These are phyloP conservation scores for Pseudobourletiella spinata DNA, from an alignment of 1,140 invertebrate genomes.

Conservation along the genomic window DNA sequence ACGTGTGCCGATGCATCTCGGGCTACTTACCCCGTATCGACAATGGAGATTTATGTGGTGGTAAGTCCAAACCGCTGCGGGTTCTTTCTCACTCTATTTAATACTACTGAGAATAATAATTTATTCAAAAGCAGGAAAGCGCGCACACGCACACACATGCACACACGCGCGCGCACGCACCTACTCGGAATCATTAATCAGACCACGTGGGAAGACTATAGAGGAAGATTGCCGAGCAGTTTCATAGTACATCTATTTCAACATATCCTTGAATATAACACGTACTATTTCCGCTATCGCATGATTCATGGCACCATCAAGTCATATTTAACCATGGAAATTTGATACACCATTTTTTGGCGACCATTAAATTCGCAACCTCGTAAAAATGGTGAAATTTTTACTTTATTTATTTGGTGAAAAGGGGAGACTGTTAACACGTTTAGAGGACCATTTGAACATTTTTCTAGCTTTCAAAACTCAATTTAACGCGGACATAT, in stretches of 20 bases:
- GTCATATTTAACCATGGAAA: too few species aligned
- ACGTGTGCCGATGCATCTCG: constrained; percentile 20
- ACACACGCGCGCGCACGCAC: background rate
- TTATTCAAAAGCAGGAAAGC: background rate
- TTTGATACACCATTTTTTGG: too few species aligned
- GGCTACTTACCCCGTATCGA: constrained; percentile 28
- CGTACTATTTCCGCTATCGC: too few species aligned
- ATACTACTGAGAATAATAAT: background rate
- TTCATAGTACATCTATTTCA: background rate
- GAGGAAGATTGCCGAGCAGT: background rate
- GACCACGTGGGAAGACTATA: background rate
- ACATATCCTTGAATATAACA: too few species aligned
- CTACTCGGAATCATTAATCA: too few species aligned
- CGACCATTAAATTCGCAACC: too few species aligned
- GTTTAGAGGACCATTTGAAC: background rate
- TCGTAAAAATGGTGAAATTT: too few species aligned
- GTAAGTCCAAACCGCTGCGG: constrained; percentile 6
- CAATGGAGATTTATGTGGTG: constrained; percentile 26
- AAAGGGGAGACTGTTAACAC: background rate
- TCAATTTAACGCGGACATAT: too few species aligned
- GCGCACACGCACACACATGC: too few species aligned
- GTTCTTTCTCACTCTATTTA: background rate
- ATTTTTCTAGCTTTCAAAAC: too few species aligned
- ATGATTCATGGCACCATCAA: too few species aligned
- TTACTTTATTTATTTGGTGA: background rate